These are phyloP conservation scores for Hemithea aestivaria DNA, from an alignment of 2,888 invertebrate genomes.

Conservation along the genomic window DNA sequence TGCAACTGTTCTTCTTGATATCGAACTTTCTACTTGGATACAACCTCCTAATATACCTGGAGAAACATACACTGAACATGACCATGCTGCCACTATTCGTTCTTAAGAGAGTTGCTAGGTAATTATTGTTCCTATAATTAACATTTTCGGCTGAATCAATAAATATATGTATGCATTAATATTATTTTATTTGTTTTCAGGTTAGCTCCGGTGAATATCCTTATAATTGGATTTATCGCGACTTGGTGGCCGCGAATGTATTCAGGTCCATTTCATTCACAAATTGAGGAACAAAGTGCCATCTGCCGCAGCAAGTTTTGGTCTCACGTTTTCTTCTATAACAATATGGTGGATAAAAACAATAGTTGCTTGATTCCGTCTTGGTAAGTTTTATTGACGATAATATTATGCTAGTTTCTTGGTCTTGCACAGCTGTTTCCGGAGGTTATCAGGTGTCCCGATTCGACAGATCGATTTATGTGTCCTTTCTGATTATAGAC, in stretches of 20 bases:
- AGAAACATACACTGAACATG: conserved; percentile 1
- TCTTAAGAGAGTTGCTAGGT: too few species aligned
- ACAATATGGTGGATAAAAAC: conserved; percentile 14
- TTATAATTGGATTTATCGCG: conserved; percentile 19
- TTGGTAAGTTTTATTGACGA: conserved; percentile 22
- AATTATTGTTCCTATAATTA: neutral
- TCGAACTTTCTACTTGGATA: conserved; percentile 20
- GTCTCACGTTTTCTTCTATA: conserved; percentile 21
- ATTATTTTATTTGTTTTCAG: conserved; percentile 11
- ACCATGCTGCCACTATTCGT: neutral
- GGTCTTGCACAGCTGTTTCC: too few species aligned
- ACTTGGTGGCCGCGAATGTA: conserved; percentile 21
- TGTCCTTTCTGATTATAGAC: too few species aligned
- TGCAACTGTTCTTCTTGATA: conserved; percentile 18
- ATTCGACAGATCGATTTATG: too few species aligned
- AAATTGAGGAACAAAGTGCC: conserved; percentile 14
- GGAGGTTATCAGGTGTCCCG: too few species aligned
- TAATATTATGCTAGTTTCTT: too few species aligned
- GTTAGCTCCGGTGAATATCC: conserved; percentile 19
- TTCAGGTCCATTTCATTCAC: conserved; percentile 15
- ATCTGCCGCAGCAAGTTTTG: conserved; percentile 23
- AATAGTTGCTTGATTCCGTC: conserved; percentile 18
- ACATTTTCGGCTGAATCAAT: too few species aligned
- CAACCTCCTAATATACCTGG: conserved; percentile 9
- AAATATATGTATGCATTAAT: too few species aligned